A percentile compares a stretch with the other conserved stretches of the same genome.
phyloP scores from a whole-genome alignment of 2,113 vertebrate species.

The Tupaia tana region DNA sequence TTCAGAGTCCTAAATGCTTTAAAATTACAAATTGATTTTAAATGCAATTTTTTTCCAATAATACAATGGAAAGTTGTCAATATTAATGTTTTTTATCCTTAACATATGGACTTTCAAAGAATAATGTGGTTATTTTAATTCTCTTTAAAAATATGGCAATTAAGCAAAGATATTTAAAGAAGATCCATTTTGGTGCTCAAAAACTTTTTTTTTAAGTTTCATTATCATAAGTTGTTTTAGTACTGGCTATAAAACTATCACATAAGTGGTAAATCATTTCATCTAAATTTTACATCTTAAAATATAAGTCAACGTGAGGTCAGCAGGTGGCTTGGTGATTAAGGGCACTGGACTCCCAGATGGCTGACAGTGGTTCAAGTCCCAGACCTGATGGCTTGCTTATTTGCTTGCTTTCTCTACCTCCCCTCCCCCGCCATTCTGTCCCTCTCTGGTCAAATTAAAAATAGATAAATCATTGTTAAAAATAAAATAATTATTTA shows the following conservation, averaged over 20 bases:
- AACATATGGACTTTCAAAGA: not conserved
- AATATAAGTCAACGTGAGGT: not conserved
- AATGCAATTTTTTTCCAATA: not conserved
- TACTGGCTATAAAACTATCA: not conserved
- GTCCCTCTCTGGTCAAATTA: no score
- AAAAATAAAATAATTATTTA: no score
- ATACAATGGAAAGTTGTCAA: not conserved
- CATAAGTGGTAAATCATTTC: not conserved
- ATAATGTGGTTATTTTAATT: not conserved
- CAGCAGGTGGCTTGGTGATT: no score
- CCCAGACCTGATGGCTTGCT: no score
- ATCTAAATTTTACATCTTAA: slow-evolving; percentile 48
- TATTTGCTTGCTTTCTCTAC: no score
- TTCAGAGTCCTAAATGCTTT: not conserved
- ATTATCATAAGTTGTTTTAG: not conserved
- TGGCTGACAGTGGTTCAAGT: no score
- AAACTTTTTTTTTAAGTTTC: not conserved
- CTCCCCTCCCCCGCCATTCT: no score
- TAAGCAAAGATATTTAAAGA: not conserved
- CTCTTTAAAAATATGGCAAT: slow-evolving; percentile 31
- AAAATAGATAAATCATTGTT: no score
- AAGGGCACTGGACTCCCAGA: no score
- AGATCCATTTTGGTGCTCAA: not conserved
- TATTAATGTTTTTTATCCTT: slow-evolving; percentile 5
- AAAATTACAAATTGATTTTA: slow-evolving; percentile 22